Percentiles rank a stretch among this genome's conserved stretches.
Evolutionary conservation across 2,113 vertebrate genomes (phyloP).

Genomic region (Telmatochromis brichardi): DNA sequence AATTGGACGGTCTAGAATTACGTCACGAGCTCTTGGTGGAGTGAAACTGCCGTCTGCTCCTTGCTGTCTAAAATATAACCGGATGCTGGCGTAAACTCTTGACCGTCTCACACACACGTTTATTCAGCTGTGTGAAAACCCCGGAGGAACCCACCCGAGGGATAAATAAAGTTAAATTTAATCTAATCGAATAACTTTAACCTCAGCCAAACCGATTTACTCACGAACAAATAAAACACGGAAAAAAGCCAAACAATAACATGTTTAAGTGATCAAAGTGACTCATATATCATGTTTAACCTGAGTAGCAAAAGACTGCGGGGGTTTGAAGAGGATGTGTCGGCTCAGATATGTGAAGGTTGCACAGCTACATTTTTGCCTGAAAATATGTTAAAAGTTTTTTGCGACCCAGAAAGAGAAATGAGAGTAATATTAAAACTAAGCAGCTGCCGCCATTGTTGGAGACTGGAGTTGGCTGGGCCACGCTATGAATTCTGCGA

Average conservation of each 20-base stretch:
- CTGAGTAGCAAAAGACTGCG: rapidly evolving
- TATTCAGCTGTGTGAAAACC: neutral
- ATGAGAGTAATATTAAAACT: rapidly evolving
- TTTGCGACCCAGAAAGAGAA: neutral
- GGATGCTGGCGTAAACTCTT: rapidly evolving
- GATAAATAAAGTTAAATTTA: neutral
- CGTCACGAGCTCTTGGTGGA: neutral
- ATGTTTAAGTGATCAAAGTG: neutral
- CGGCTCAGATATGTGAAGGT: neutral
- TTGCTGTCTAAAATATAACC: neutral
- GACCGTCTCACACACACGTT: neutral
- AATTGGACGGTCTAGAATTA: neutral
- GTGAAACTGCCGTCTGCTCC: neutral
- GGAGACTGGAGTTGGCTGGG: rapidly evolving
- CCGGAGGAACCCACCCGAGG: rapidly evolving
- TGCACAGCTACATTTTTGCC: rapidly evolving
- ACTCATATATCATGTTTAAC: neutral
- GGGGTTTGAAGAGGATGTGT: neutral
- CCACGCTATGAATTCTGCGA: rapidly evolving
- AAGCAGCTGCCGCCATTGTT: rapidly evolving
- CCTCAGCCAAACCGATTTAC: too few species aligned
- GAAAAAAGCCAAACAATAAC: too few species aligned
- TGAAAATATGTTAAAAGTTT: neutral
- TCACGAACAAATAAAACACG: too few species aligned
- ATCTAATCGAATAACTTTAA: neutral